These are phyloP conservation scores for Scolopax mira DNA, from an alignment of 2,113 vertebrate species.

Conservation along the genomic window DNA sequence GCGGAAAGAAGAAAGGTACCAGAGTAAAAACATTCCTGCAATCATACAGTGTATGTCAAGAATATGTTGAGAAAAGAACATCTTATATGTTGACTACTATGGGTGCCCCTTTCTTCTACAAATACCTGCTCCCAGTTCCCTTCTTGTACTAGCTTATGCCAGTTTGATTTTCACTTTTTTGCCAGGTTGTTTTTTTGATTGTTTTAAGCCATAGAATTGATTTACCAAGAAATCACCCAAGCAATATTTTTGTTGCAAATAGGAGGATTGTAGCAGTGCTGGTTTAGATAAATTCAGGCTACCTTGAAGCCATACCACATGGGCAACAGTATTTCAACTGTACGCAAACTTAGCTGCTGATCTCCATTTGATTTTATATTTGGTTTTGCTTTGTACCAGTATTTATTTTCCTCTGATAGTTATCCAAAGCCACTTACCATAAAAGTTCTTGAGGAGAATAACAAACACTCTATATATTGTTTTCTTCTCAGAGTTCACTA, in stretches of 20 bases:
- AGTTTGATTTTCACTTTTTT: not conserved
- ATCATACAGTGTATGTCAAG: not conserved
- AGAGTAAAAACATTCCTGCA: not conserved
- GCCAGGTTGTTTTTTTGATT: not conserved
- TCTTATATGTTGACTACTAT: not conserved
- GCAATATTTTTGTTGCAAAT: not conserved
- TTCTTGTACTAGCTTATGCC: not conserved
- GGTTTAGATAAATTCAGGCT: not conserved
- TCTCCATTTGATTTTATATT: not conserved
- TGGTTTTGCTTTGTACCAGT: not conserved
- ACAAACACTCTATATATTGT: not conserved
- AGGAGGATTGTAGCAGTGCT: not conserved
- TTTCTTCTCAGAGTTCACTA: not conserved
- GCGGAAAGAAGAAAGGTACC: not conserved
- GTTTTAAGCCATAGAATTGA: not conserved
- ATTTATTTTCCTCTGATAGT: not conserved
- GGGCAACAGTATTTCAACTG: not conserved
- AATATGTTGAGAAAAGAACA: not conserved
- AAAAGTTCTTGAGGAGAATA: not conserved
- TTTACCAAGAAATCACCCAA: not conserved
- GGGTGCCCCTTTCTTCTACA: not conserved
- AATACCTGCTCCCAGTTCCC: not conserved
- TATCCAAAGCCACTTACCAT: not conserved
- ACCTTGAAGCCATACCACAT: not conserved
- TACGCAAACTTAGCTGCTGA: not conserved